phyloP scores from a whole-genome alignment of 2,113 vertebrate species.

The Misgurnus mizolepis region DNA sequence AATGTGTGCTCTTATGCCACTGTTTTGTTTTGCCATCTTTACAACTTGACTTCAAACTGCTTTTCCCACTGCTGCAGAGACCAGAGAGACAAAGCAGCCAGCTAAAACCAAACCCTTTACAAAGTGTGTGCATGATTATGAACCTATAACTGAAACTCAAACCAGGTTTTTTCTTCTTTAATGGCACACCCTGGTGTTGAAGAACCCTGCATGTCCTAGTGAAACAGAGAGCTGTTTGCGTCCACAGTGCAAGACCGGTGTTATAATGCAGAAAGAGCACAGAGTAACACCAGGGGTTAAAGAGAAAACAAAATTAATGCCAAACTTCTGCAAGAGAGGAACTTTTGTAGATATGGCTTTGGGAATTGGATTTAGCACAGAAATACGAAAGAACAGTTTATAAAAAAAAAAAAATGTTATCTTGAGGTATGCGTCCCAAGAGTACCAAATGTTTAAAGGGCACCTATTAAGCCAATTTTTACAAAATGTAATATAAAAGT shows the following conservation, averaged over 20 bases:
- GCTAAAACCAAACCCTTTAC: neutral
- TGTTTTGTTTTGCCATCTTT: constrained; percentile 2
- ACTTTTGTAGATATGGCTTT: neutral
- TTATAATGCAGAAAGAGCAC: constrained; percentile 53
- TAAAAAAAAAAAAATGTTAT: too few species aligned
- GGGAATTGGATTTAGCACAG: neutral
- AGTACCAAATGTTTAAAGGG: too few species aligned
- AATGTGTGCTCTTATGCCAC: neutral
- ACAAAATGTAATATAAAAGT: too few species aligned
- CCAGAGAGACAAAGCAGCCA: neutral
- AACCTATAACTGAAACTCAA: constrained; percentile 22
- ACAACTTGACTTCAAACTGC: neutral
- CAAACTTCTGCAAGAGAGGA: neutral
- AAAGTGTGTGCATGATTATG: neutral
- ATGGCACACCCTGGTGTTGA: neutral
- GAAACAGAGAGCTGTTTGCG: constrained; percentile 54
- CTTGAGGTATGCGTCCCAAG: too few species aligned
- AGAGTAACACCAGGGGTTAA: neutral
- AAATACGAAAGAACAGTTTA: constrained; percentile 26
- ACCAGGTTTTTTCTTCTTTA: neutral
- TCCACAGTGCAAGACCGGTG: constrained; percentile 50
- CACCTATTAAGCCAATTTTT: too few species aligned
- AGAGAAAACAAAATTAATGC: constrained; percentile 3
- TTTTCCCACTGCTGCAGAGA: too few species aligned
- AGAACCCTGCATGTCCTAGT: neutral